A percentile compares a stretch with the other conserved stretches of the same genome.
Evolutionary conservation across 2,888 invertebrate species (phyloP).

Genomic region (Morpho deidamia): DNA sequence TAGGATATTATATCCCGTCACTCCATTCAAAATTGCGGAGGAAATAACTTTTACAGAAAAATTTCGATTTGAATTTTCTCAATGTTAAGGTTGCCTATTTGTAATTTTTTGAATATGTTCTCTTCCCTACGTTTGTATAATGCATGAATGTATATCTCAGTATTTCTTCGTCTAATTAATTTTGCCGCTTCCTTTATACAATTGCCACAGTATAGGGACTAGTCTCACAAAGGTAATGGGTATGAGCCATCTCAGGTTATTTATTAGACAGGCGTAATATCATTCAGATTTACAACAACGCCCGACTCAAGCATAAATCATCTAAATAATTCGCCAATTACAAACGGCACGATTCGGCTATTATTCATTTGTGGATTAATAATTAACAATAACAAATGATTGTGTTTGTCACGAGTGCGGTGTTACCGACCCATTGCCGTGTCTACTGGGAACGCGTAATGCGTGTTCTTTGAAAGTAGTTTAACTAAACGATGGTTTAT

Average conservation of each 20-base stretch:
- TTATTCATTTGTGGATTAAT: conserved; percentile 66
- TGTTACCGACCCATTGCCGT: conserved; percentile 9
- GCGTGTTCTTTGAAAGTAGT: not conserved
- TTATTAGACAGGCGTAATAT: conserved; percentile 47
- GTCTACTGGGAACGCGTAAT: conserved; percentile 5
- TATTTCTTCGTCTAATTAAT: no score
- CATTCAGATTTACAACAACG: conserved; percentile 43
- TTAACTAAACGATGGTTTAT: not conserved
- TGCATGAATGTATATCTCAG: no score
- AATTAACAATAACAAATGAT: conserved; percentile 71
- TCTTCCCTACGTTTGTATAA: no score
- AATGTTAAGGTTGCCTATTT: no score
- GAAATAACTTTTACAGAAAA: no score
- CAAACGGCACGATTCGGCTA: conserved; percentile 54
- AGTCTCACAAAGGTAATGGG: conserved; percentile 5
- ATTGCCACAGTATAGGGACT: not conserved
- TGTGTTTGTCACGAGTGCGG: conserved; percentile 38
- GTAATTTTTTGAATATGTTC: no score
- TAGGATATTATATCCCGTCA: no score
- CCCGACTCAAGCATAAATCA: conserved; percentile 51
- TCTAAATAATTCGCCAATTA: conserved; percentile 66
- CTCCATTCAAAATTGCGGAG: no score
- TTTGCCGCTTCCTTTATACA: no score
- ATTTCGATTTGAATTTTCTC: no score
- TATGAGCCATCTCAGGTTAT: conserved; percentile 40